phyloP scores from a whole-genome alignment of 2,797 vertebrate species.

The Lindbergichthys nudifrons region DNA sequence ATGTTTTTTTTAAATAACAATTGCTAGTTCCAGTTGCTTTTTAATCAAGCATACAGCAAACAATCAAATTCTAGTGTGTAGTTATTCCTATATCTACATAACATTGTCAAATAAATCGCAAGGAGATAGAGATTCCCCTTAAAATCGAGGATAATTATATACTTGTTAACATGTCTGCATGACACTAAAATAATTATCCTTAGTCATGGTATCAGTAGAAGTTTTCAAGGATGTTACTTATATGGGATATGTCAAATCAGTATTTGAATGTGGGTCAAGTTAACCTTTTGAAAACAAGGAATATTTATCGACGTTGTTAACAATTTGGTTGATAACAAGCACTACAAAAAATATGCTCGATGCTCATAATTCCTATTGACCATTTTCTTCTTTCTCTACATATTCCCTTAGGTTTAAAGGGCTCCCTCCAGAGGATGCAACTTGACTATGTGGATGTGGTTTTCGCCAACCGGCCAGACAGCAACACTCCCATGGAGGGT shows the following conservation, averaged over 20 bases:
- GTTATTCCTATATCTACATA: not conserved
- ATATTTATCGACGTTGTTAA: slow-evolving; percentile 4
- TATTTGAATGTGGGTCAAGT: slow-evolving; percentile 8
- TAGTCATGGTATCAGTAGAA: slow-evolving; percentile 23
- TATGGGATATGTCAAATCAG: not conserved
- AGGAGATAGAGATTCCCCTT: slow-evolving; percentile 13
- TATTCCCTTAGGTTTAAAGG: slow-evolving; percentile 88
- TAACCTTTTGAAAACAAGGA: not conserved
- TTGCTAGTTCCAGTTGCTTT: not conserved
- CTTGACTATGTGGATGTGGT: slow-evolving; percentile 98
- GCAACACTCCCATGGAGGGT: slow-evolving; percentile 99
- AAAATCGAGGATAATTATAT: slow-evolving; percentile 30
- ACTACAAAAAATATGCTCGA: not conserved
- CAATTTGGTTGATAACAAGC: not conserved
- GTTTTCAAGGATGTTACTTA: slow-evolving; percentile 12
- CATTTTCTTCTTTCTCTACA: not conserved
- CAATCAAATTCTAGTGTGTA: not conserved
- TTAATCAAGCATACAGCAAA: not conserved
- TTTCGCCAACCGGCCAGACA: slow-evolving; percentile 97
- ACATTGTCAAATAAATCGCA: slow-evolving; percentile 4
- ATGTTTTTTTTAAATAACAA: not conserved
- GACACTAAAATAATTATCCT: slow-evolving; percentile 27
- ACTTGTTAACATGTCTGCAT: slow-evolving; percentile 17
- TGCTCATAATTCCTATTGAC: not conserved
- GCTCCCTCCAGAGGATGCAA: slow-evolving; percentile 96